Base-by-base conservation (phyloP, 2,888 invertebrate species). In the Dicyrtomina minuta region DNA sequence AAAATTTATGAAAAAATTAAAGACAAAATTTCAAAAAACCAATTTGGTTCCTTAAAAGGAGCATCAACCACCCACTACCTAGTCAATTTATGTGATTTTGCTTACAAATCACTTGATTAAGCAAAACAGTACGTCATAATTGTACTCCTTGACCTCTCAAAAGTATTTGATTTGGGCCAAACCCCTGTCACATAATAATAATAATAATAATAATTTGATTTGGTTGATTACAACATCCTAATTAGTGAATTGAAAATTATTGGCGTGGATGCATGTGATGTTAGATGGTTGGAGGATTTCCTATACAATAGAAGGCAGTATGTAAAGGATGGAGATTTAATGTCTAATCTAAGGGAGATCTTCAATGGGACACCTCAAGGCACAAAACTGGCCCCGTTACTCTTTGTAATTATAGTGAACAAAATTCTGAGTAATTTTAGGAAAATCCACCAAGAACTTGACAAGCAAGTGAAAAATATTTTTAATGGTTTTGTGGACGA, bases 161-260 rank as follows among this genome's bases (percentile, higher is more conserved):
- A 64, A 39, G 64, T 41, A 0, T 64, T 53, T 39, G 64, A 64
- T n/a, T n/a, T n/a, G n/a, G n/a, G n/a, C n/a, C n/a, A n/a, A n/a
- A n/a, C n/a, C n/a, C n/a, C n/a, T n/a, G n/a, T n/a, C n/a, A n/a
- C n/a, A n/a, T n/a, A n/a, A n/a, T n/a, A n/a, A n/a, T n/a, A n/a
- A n/a, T n/a, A n/a, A n/a, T n/a, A n/a, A n/a, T n/a, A n/a, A n/a
- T n/a, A n/a, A n/a, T n/a, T n/a, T n/a, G n/a, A n/a, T 41, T 22
- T 64, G 8, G 64, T 64, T 1, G 53, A 64, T 20, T 17, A 64
- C 27, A 41, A 64, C 39, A 24, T 53, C 1, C n/a, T 64, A 22
- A 22, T 64, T 22, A n/a, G 39, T 0, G 41, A 20, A 24, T 12
- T 64, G 39, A 53, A 53, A 5, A 15, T 22, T 0, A 10, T 64